Conservation (phyloP, 2,888 invertebrate species). For the Smittia sp. region DNA sequence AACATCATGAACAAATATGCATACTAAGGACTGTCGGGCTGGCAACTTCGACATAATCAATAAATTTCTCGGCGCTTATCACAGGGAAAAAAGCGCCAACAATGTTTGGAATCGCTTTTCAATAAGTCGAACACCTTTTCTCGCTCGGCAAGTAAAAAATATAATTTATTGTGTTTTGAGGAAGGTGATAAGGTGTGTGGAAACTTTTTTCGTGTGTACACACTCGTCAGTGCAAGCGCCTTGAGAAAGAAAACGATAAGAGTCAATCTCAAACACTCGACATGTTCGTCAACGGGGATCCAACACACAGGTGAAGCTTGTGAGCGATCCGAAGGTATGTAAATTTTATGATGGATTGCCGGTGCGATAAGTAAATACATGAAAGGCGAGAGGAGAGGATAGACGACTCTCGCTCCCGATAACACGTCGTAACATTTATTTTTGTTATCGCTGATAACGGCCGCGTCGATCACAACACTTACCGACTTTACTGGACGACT, state of each 20-base stretch:
- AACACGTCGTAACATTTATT: constrained; percentile 1
- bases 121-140: background rate
- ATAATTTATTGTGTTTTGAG: constrained; percentile 8
- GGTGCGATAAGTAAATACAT: constrained; percentile 5
- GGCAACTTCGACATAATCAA: background rate
- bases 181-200: constrained; percentile 20
- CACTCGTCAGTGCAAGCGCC: background rate
- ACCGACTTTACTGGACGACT: constrained; percentile 35
- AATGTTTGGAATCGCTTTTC: background rate
- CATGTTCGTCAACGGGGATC: background rate
- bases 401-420: background rate
- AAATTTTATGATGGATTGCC: constrained; percentile 14
- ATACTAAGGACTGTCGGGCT: background rate
- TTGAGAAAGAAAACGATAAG: constrained; percentile 1
- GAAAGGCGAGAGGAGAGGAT: background rate
- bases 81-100: background rate
- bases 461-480: constrained; percentile 17
- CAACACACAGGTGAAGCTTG: background rate
- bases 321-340: background rate
- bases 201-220: background rate
- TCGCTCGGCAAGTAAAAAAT: background rate
- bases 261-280: constrained; percentile 3
- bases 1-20: background rate
- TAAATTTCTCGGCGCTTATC: constrained; percentile 3
- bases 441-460: background rate